phyloP scores from a whole-genome alignment of 2,888 invertebrate species.

The Leptinotarsa tumamoca region DNA sequence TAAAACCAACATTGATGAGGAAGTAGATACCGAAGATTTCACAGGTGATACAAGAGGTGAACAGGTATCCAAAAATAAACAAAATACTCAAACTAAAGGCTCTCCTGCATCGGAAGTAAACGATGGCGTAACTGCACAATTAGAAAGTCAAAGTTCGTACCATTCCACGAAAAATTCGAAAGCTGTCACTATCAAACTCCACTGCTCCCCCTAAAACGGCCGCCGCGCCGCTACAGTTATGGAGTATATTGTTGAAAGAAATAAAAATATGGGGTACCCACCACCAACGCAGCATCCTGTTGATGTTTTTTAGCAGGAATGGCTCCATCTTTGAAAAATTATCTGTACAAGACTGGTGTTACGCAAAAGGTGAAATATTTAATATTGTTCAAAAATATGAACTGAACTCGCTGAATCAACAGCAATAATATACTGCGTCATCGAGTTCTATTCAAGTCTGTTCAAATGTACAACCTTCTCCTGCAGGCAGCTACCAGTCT shows the following conservation, averaged over 20 bases:
- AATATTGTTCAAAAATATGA: slow-evolving; percentile 27
- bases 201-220: too few relatives aligned
- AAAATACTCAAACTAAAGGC: background rate
- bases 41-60: slow-evolving; percentile 14
- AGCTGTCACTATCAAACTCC: too few relatives aligned
- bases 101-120: background rate
- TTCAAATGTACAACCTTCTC: too few relatives aligned
- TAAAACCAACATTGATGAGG: background rate
- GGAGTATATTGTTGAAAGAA: too few relatives aligned
- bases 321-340: slow-evolving; percentile 27
- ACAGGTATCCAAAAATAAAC: slow-evolving; percentile 2
- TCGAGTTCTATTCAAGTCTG: too few relatives aligned
- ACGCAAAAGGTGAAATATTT: slow-evolving; percentile 31
- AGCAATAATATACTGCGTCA: background rate
- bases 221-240: too few relatives aligned
- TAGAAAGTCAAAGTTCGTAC: slow-evolving; percentile 18
- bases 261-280: background rate
- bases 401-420: background rate
- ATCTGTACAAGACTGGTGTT: slow-evolving; percentile 19
- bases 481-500: too few relatives aligned
- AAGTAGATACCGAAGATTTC: slow-evolving; percentile 14
- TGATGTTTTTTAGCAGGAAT: slow-evolving; percentile 37
- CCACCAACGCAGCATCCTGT: slow-evolving; percentile 21
- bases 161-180: background rate
- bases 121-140: slow-evolving; percentile 15